Conservation (phyloP, 1,140 invertebrate species). For the Batillaria attramentaria region DNA sequence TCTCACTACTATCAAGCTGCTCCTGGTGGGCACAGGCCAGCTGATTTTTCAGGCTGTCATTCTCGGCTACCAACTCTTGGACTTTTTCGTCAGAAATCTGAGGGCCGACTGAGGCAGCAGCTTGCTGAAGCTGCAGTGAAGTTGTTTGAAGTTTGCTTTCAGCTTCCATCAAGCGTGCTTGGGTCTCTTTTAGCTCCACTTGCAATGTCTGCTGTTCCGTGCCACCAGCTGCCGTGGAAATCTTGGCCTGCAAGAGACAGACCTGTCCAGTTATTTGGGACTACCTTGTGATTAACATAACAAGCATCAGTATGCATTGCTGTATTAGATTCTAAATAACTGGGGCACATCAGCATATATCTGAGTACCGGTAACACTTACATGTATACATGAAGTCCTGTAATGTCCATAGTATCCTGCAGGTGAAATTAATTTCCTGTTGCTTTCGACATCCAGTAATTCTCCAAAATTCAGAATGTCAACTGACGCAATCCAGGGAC, state of each 20-base stretch:
- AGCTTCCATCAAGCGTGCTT: slow-evolving; percentile 42
- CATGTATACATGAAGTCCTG: too few species aligned
- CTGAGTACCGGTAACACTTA: too few species aligned
- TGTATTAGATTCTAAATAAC: too few species aligned
- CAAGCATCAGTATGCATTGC: too few species aligned
- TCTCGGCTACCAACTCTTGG: slow-evolving; percentile 35
- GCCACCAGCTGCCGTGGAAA: neutral
- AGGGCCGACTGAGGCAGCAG: neutral
- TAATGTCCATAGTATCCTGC: too few species aligned
- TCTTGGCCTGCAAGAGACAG: neutral
- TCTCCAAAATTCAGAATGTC: too few species aligned
- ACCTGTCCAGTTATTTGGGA: too few species aligned
- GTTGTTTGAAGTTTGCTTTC: slow-evolving; percentile 35
- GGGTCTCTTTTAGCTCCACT: slow-evolving; percentile 42
- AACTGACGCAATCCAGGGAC: too few species aligned
- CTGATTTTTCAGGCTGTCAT: slow-evolving; percentile 38
- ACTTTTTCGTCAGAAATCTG: slow-evolving; percentile 30
- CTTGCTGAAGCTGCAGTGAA: slow-evolving; percentile 34
- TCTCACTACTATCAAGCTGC: slow-evolving; percentile 62
- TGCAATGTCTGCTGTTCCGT: slow-evolving; percentile 49
- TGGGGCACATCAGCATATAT: too few species aligned
- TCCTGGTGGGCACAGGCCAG: slow-evolving; percentile 61
- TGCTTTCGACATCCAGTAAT: too few species aligned
- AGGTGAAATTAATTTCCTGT: too few species aligned
- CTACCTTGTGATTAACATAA: too few species aligned